phyloP scores from a whole-genome alignment of 1,140 invertebrate genomes.

The Calosoma granatense region DNA sequence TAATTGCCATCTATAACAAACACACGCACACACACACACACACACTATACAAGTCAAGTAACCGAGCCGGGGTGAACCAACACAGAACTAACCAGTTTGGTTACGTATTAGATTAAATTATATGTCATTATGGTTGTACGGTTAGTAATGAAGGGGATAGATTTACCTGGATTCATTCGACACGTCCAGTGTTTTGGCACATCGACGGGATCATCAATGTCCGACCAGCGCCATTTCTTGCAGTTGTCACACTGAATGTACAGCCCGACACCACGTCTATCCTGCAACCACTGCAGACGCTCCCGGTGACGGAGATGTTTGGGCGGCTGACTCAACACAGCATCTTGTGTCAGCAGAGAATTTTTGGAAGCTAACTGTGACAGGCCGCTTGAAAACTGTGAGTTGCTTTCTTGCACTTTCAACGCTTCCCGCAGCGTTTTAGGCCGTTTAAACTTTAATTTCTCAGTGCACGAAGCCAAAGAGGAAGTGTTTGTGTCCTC shows the following conservation, averaged over 20 bases:
- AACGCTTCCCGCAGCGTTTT: not conserved
- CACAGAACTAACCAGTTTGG: too few relatives aligned
- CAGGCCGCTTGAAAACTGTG: not conserved
- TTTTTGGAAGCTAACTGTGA: not conserved
- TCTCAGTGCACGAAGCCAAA: constrained; percentile 17
- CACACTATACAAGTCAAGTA: not conserved
- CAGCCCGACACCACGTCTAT: constrained; percentile 38
- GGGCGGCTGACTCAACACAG: constrained; percentile 29
- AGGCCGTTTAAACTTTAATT: constrained; percentile 25
- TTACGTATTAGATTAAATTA: too few relatives aligned
- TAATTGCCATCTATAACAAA: constrained; percentile 35
- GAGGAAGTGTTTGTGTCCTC: constrained; percentile 28
- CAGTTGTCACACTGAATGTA: constrained; percentile 51
- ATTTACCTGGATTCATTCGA: constrained; percentile 45
- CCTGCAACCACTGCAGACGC: constrained; percentile 36
- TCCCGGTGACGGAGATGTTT: constrained; percentile 26
- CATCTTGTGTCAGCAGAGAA: not conserved
- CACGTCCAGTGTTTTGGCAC: constrained; percentile 53
- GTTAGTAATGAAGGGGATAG: too few relatives aligned
- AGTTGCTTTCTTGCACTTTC: not conserved
- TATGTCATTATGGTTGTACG: too few relatives aligned
- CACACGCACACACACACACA: too few relatives aligned
- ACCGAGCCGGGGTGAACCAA: too few relatives aligned
- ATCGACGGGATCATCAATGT: constrained; percentile 45
- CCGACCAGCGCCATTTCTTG: constrained; percentile 42